phyloP scores from a whole-genome alignment of 1,140 invertebrate genomes.

The Leptopilina boulardi region DNA sequence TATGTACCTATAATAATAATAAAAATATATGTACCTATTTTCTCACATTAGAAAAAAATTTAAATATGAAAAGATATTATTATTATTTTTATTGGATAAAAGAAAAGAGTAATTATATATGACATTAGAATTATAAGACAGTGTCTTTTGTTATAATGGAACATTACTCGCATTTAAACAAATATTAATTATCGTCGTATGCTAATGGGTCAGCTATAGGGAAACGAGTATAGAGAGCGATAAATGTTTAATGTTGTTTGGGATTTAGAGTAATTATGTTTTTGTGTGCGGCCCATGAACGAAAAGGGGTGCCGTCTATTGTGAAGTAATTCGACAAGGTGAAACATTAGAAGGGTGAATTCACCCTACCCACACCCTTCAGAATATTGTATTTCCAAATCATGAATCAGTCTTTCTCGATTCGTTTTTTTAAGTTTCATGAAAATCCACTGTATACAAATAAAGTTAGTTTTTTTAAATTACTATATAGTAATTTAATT shows the following conservation, averaged over 20 bases:
- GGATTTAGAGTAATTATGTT: constrained; percentile 71
- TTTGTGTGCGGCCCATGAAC: constrained; percentile 55
- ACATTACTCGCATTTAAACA: constrained; percentile 52
- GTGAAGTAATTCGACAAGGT: constrained; percentile 64
- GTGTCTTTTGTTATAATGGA: constrained; percentile 41
- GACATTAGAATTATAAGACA: constrained; percentile 7
- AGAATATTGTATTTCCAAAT: constrained; percentile 45
- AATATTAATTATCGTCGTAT: constrained; percentile 60
- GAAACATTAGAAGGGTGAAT: constrained; percentile 51
- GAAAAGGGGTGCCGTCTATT: constrained; percentile 64
- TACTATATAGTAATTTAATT: no score
- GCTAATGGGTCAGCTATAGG: constrained; percentile 49
- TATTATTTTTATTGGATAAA: constrained; percentile 31
- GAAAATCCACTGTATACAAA: no score
- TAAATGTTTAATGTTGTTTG: constrained; percentile 71
- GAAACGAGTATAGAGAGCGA: constrained; percentile 50
- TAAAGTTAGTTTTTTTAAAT: no score
- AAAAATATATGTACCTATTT: no score
- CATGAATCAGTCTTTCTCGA: not conserved
- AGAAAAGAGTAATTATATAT: constrained; percentile 21
- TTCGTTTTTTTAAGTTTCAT: not conserved
- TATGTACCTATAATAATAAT: no score
- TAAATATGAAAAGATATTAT: not conserved
- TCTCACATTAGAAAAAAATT: no score
- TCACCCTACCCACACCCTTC: not conserved